Evolutionary conservation across 2,113 vertebrate species (phyloP).

Genomic region (Ictalurus punctatus): DNA sequence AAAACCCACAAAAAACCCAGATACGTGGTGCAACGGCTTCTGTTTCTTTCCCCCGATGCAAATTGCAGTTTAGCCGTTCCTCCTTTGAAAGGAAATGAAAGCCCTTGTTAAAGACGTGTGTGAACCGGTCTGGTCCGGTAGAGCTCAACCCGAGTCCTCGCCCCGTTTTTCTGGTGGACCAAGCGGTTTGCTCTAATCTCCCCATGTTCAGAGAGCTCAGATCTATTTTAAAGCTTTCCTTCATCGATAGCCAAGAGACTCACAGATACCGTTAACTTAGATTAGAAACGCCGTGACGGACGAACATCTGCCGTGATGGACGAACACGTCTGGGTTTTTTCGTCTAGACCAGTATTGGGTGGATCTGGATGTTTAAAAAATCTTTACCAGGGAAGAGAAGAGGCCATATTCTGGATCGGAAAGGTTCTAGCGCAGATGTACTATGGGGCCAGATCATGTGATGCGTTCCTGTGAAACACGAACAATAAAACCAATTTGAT

Average conservation of each 20-base stretch:
- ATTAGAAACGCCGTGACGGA: neutral
- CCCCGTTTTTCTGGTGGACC: slow-evolving; percentile 54
- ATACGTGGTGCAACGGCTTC: slow-evolving; percentile 26
- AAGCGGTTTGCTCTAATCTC: slow-evolving; percentile 63
- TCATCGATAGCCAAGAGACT: slow-evolving; percentile 64
- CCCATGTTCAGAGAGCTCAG: slow-evolving; percentile 45
- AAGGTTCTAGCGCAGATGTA: neutral
- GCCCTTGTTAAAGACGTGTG: slow-evolving; percentile 33
- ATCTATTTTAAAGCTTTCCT: slow-evolving; percentile 58
- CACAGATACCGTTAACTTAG: slow-evolving; percentile 23
- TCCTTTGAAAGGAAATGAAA: slow-evolving; percentile 60
- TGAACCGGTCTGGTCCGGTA: slow-evolving; percentile 40
- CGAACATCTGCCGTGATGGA: neutral
- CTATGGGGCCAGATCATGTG: neutral
- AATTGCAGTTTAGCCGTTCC: slow-evolving; percentile 59
- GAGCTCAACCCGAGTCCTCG: slow-evolving; percentile 34
- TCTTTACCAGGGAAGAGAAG: neutral
- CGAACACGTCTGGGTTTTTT: neutral
- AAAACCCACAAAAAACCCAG: neutral
- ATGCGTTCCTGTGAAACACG: neutral
- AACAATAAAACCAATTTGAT: neutral
- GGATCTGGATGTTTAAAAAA: neutral
- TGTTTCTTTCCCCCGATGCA: slow-evolving; percentile 33
- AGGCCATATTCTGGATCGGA: neutral
- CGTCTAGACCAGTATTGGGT: neutral